Conservation (phyloP, 1,140 invertebrate genomes). For the Drosophila athabasca region DNA sequence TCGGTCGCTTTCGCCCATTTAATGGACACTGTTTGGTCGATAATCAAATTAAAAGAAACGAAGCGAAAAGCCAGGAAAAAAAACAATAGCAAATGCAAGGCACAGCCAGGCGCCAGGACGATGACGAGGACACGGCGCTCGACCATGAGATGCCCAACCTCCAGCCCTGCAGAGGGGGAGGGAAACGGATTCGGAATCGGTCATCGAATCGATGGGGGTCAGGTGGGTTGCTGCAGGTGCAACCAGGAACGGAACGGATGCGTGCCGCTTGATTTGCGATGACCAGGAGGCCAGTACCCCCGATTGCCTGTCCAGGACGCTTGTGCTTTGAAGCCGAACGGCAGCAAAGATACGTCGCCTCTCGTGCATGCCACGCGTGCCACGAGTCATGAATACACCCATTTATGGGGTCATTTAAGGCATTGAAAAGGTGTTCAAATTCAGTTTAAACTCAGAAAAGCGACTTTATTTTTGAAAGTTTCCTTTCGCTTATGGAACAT, state of each 20-base stretch:
- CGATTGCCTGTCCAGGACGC: slow-evolving; percentile 9
- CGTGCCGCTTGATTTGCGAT: slow-evolving; percentile 65
- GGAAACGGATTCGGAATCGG: too few species aligned
- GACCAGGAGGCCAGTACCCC: slow-evolving; percentile 31
- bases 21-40: slow-evolving; percentile 83
- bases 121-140: not conserved
- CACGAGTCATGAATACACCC: too few species aligned
- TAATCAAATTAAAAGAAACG: slow-evolving; percentile 80
- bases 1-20: slow-evolving; percentile 72
- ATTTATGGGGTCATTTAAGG: too few species aligned
- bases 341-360: too few species aligned
- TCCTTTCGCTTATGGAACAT: too few species aligned
- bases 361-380: too few species aligned
- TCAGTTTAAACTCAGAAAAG: too few species aligned
- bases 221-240: slow-evolving; percentile 50
- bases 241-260: slow-evolving; percentile 4
- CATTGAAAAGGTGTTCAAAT: too few species aligned
- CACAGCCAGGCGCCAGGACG: slow-evolving; percentile 32
- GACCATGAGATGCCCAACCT: slow-evolving; percentile 46
- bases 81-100: not conserved
- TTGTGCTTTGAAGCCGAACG: slow-evolving; percentile 42
- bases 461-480: too few species aligned
- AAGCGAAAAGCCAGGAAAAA: slow-evolving; percentile 19
- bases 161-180: too few species aligned
- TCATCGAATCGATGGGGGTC: not conserved